Conservation (phyloP, 2,113 vertebrate species). For the Pao palembangensis region DNA sequence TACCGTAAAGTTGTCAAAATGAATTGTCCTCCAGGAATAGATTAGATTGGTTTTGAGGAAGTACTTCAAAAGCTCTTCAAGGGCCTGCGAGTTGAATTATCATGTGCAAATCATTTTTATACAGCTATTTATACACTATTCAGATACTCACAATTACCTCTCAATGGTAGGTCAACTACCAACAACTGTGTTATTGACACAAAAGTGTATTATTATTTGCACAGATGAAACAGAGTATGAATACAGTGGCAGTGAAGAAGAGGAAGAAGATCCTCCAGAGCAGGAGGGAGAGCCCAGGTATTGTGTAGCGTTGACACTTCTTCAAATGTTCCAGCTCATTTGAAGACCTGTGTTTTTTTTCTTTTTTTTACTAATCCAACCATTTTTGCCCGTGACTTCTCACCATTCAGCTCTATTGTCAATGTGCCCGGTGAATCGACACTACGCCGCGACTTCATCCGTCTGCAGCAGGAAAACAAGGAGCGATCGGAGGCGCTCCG, state of each 20-base stretch:
- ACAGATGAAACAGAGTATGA: slow-evolving; percentile 97
- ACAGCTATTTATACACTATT: no score
- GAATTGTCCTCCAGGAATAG: background rate
- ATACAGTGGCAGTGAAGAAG: slow-evolving; percentile 97
- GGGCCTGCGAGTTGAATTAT: background rate
- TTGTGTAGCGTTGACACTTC: background rate
- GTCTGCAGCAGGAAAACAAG: slow-evolving; percentile 98
- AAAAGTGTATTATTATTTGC: slow-evolving; percentile 14
- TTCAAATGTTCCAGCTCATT: accelerated
- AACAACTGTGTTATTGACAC: background rate
- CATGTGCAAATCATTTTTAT: background rate
- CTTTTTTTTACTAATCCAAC: background rate
- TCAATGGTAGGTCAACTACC: background rate
- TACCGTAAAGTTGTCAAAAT: background rate
- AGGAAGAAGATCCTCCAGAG: slow-evolving; percentile 94
- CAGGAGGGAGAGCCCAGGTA: slow-evolving; percentile 98
- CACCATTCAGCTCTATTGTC: slow-evolving; percentile 65
- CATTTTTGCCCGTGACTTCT: background rate
- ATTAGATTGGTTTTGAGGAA: background rate
- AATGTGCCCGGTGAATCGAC: slow-evolving; percentile 97
- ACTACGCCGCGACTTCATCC: slow-evolving; percentile 93
- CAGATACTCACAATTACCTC: no score
- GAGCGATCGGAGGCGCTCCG: slow-evolving; percentile 92
- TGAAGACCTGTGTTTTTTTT: background rate
- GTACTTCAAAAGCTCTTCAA: background rate